phyloP scores from a whole-genome alignment of 92 coral and sea anemone genomes.

The Paragorgia papillata region DNA sequence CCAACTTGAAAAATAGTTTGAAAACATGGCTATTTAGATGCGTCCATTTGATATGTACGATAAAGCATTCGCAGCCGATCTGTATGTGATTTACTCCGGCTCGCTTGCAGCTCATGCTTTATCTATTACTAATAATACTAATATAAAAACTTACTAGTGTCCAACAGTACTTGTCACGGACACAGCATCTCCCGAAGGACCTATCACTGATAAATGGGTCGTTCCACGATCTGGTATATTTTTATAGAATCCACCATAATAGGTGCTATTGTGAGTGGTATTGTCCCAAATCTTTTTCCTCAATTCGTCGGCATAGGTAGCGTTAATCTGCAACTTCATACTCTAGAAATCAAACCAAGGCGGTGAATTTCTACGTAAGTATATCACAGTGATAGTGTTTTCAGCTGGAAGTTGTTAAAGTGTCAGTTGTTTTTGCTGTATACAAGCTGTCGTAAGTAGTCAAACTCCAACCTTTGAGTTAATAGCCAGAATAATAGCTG shows the following conservation, averaged over 20 bases:
- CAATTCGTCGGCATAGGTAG: constrained; percentile 53
- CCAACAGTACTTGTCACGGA: constrained; percentile 70
- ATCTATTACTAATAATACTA: too few species aligned
- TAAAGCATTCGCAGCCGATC: too few species aligned
- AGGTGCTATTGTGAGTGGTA: constrained; percentile 55
- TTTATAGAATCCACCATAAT: constrained; percentile 65
- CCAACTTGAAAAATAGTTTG: too few species aligned
- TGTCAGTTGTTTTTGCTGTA: neutral
- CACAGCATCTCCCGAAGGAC: constrained; percentile 81
- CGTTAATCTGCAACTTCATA: constrained; percentile 41
- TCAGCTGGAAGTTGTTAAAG: neutral
- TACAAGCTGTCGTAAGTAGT: too few species aligned
- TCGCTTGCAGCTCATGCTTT: too few species aligned
- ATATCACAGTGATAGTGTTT: neutral
- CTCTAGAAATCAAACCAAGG: constrained; percentile 8
- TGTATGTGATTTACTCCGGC: too few species aligned
- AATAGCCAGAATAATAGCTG: too few species aligned
- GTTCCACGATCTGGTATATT: constrained; percentile 71
- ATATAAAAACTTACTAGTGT: constrained; percentile 61
- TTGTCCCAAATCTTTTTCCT: constrained; percentile 68
- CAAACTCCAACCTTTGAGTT: too few species aligned
- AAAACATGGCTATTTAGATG: too few species aligned
- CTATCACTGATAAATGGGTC: constrained; percentile 72
- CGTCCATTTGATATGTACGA: too few species aligned
- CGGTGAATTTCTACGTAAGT: neutral